phyloP scores from a whole-genome alignment of 2,888 invertebrate species.

The Troides oblongomaculatus region DNA sequence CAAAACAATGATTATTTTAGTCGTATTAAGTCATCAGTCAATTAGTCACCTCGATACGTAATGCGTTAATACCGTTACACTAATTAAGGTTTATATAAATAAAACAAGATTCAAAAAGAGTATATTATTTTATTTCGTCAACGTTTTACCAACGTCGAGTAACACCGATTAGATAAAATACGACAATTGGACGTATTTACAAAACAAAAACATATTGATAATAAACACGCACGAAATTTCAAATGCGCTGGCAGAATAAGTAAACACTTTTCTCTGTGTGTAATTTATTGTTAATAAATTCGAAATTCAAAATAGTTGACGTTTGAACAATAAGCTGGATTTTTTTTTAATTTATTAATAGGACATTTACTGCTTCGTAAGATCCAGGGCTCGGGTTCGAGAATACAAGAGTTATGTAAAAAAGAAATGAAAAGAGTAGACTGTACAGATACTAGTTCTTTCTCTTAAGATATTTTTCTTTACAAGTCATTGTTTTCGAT shows the following conservation, averaged over 20 bases:
- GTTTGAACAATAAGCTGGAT: no score
- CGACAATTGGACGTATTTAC: constrained; percentile 56
- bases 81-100: constrained; percentile 17
- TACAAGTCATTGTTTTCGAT: background rate
- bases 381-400: no score
- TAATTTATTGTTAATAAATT: background rate
- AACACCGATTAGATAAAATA: constrained; percentile 47
- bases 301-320: background rate
- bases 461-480: no score
- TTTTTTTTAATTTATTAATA: no score
- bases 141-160: constrained; percentile 41
- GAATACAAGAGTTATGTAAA: no score
- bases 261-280: constrained; percentile 5
- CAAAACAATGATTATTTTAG: no score
- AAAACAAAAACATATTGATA: constrained; percentile 38
- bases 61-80: no score
- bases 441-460: no score
- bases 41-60: no score
- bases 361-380: no score
- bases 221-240: constrained; percentile 47
- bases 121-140: constrained; percentile 58
- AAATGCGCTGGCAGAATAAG: constrained; percentile 29
- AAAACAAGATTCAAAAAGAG: constrained; percentile 42
- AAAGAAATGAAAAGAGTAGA: no score
- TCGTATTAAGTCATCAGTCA: no score